phyloP scores from a whole-genome alignment of 2,888 invertebrate species.

The Julus scandinavius region DNA sequence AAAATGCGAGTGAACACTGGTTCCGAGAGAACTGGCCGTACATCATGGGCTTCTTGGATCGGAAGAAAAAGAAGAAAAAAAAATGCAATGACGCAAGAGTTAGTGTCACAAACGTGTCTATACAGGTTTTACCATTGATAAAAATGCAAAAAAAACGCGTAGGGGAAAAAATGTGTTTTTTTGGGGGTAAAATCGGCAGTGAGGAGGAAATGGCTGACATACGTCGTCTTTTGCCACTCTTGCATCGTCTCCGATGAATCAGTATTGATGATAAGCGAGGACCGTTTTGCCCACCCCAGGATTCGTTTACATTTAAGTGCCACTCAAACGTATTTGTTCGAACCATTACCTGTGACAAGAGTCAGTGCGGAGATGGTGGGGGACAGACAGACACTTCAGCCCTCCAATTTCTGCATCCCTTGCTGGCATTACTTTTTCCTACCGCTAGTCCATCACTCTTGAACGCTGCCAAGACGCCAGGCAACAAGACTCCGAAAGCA shows the following conservation, averaged over 20 bases:
- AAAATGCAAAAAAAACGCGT: background rate
- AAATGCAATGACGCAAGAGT: background rate
- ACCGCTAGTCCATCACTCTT: conserved; percentile 17
- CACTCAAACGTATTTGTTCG: conserved; percentile 42
- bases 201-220: conserved; percentile 16
- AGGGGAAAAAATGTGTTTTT: background rate
- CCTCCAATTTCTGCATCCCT: background rate
- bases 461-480: background rate
- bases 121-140: background rate
- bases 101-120: background rate
- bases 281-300: conserved; percentile 27
- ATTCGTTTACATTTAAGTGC: conserved; percentile 42
- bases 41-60: conserved; percentile 23
- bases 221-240: conserved; percentile 16
- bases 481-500: background rate
- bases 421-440: background rate
- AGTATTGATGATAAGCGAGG: conserved; percentile 30
- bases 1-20: conserved; percentile 26
- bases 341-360: conserved; percentile 39
- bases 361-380: conserved; percentile 25
- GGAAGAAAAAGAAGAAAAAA: background rate
- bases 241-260: conserved; percentile 6
- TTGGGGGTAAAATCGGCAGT: background rate
- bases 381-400: background rate
- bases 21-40: background rate